A percentile compares a stretch with the other conserved stretches of the same genome.
These are phyloP conservation scores for Drosophila basisetae DNA, from an alignment of 2,888 invertebrate species.

Conservation along the genomic window DNA sequence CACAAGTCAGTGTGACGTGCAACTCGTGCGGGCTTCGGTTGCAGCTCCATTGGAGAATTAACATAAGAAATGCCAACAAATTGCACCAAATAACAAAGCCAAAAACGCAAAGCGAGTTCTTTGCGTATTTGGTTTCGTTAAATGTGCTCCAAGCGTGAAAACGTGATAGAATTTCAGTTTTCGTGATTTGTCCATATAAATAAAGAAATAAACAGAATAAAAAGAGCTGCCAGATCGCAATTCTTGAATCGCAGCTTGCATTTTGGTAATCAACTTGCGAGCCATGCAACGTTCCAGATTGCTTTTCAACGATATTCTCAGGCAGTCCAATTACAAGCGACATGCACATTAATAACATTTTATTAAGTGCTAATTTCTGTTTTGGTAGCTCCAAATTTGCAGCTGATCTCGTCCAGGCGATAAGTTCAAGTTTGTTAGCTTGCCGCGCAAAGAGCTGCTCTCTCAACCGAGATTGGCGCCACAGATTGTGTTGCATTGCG, in stretches of 20 bases:
- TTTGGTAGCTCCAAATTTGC: conserved; percentile 37
- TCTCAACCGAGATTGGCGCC: conserved; percentile 43
- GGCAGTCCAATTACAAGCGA: conserved; percentile 67
- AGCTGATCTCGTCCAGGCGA: conserved; percentile 46
- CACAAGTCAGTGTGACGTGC: not conserved
- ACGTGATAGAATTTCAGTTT: conserved; percentile 72
- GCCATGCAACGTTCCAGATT: conserved; percentile 33
- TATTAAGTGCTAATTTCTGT: conserved; percentile 81
- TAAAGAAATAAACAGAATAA: conserved; percentile 11
- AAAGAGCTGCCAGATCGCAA: conserved; percentile 55
- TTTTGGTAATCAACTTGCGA: conserved; percentile 61
- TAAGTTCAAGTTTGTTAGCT: conserved; percentile 56
- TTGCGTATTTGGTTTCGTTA: conserved; percentile 66
- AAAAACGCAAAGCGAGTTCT: conserved; percentile 51
- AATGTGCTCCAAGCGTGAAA: conserved; percentile 73
- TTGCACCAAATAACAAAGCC: conserved; percentile 76
- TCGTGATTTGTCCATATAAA: conserved; percentile 56
- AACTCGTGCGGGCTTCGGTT: conserved; percentile 5
- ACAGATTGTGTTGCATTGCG: conserved; percentile 25
- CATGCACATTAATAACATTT: conserved; percentile 71
- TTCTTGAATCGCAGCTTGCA: conserved; percentile 52
- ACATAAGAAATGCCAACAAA: conserved; percentile 68
- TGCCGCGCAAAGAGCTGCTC: conserved; percentile 26
- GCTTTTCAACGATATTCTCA: conserved; percentile 27
- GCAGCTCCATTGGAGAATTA: conserved; percentile 45